These are phyloP conservation scores for Heliconius charithonia DNA, from an alignment of 2,888 invertebrate genomes.

Conservation along the genomic window DNA sequence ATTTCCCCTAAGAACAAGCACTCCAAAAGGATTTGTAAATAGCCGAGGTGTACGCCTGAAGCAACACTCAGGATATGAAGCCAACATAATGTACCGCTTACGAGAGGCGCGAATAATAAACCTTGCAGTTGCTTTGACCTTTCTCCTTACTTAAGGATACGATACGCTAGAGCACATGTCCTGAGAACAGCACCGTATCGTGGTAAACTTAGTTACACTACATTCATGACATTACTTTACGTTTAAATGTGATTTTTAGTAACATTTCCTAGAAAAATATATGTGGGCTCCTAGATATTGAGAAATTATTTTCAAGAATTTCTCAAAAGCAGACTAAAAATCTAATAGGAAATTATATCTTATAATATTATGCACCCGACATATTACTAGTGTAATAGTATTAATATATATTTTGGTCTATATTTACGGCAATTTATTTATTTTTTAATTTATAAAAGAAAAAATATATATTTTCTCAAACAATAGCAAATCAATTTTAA, in stretches of 20 bases:
- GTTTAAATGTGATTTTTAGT: not conserved
- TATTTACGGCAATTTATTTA: no score
- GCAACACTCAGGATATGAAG: conserved; percentile 26
- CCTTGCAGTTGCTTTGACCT: conserved; percentile 30
- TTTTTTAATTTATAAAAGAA: no score
- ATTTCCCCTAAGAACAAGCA: conserved; percentile 7
- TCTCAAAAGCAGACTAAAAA: not conserved
- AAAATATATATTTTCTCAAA: not conserved
- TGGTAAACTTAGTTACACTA: not conserved
- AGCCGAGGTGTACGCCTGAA: conserved; percentile 32
- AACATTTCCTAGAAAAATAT: not conserved
- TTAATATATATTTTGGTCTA: no score
- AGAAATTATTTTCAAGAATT: not conserved
- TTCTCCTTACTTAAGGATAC: conserved; percentile 22
- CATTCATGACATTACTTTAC: not conserved
- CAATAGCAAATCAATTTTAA: not conserved
- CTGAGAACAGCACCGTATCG: not conserved
- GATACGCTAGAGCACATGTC: conserved; percentile 7
- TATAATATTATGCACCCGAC: no score
- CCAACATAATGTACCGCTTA: conserved; percentile 26
- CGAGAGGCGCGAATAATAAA: conserved; percentile 27
- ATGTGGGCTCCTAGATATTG: not conserved
- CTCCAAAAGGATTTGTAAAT: conserved; percentile 27
- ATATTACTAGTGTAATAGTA: no score
- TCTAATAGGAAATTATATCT: not conserved